Evolutionary conservation across 2,797 vertebrate genomes (phyloP).

Genomic region (Sebastes kiyomatsui): DNA sequence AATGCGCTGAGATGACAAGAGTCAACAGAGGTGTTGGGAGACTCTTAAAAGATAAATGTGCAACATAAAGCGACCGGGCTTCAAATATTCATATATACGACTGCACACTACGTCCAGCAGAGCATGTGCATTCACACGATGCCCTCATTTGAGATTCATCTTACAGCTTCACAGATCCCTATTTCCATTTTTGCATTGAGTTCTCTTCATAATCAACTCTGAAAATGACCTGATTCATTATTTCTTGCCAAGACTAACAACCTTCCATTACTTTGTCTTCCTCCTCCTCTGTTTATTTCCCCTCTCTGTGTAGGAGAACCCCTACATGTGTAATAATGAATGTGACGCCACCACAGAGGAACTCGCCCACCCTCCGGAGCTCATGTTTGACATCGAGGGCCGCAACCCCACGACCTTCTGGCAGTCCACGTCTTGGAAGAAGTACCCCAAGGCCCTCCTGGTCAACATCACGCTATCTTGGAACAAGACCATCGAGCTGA

Average conservation of each 20-base stretch:
- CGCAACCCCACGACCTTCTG: constrained; percentile 97
- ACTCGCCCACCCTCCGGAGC: constrained; percentile 93
- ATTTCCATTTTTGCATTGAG: neutral
- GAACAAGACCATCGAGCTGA: constrained; percentile 99
- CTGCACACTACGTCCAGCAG: neutral
- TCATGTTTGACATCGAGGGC: constrained; percentile 98
- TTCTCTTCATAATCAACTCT: constrained; percentile 12
- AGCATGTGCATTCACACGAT: neutral
- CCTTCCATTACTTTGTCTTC: neutral
- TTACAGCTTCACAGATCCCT: constrained; percentile 7
- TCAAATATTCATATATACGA: neutral
- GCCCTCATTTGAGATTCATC: constrained; percentile 30
- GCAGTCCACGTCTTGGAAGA: constrained; percentile 97
- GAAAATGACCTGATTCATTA: neutral
- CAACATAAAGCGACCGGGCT: constrained; percentile 10
- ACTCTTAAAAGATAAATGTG: constrained; percentile 23
- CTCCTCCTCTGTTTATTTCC: neutral
- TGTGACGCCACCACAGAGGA: constrained; percentile 95
- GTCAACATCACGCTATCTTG: constrained; percentile 98
- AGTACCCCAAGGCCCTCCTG: constrained; percentile 92
- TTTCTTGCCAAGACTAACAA: neutral
- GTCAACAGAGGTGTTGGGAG: constrained; percentile 1
- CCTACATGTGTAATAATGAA: constrained; percentile 99
- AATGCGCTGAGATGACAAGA: neutral
- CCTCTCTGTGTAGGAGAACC: constrained; percentile 88